Percentiles rank a stretch among this genome's conserved stretches.
Conservation (phyloP, 2,113 vertebrate genomes). For the Chaetodon trifascialis region DNA sequence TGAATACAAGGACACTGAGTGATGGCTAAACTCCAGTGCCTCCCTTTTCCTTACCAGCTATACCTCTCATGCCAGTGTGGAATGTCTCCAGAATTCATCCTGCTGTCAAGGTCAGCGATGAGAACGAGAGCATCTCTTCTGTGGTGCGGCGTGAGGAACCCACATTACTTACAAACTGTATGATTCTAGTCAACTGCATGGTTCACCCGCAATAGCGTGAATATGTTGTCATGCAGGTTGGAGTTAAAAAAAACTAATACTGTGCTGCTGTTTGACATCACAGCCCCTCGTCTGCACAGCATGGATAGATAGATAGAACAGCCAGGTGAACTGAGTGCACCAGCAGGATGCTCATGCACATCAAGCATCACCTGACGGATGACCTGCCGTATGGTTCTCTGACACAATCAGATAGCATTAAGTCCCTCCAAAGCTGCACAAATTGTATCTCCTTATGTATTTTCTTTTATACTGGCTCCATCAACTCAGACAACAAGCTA, state of each 20-base stretch:
- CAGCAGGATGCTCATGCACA: slow-evolving; percentile 40
- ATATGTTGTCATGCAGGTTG: background rate
- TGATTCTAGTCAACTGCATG: background rate
- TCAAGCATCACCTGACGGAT: slow-evolving; percentile 36
- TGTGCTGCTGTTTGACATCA: slow-evolving; percentile 1
- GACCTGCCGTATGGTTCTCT: slow-evolving; percentile 7
- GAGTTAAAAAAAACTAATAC: background rate
- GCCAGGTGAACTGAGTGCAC: slow-evolving; percentile 23
- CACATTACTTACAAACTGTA: background rate
- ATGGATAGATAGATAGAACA: slow-evolving; percentile 2
- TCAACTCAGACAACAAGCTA: slow-evolving; percentile 48
- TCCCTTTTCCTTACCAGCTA: slow-evolving; percentile 28
- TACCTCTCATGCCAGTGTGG: slow-evolving; percentile 15
- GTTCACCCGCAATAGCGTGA: background rate
- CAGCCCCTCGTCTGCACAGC: slow-evolving; percentile 11
- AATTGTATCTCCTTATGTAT: slow-evolving; percentile 11
- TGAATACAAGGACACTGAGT: slow-evolving; percentile 59
- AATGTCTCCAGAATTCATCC: slow-evolving; percentile 33
- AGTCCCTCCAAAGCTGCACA: slow-evolving; percentile 9
- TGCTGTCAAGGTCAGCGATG: slow-evolving; percentile 48
- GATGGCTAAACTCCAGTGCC: slow-evolving; percentile 48
- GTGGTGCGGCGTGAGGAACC: background rate
- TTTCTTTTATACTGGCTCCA: slow-evolving; percentile 5
- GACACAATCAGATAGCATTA: slow-evolving; percentile 49
- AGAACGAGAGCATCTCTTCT: slow-evolving; percentile 29